These are phyloP conservation scores for Macrophya annulata DNA, from an alignment of 2,888 invertebrate genomes.

Conservation along the genomic window DNA sequence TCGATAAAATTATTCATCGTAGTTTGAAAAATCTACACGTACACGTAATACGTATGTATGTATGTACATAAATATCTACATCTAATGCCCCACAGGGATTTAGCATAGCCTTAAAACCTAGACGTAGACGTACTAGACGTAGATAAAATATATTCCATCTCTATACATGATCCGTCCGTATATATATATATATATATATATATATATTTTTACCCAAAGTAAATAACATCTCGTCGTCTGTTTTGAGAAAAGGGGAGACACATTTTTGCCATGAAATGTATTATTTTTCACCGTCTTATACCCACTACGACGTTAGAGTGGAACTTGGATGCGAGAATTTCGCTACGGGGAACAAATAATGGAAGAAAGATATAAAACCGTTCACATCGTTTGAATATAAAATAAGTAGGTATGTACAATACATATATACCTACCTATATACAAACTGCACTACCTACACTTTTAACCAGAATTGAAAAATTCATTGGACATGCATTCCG, in stretches of 20 bases:
- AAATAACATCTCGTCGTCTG: neutral
- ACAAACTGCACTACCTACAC: constrained; percentile 9
- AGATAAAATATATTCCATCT: constrained; percentile 9
- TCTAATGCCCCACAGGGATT: neutral
- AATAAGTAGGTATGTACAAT: neutral
- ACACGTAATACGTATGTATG: no score
- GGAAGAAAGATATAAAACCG: constrained; percentile 42
- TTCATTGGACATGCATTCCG: neutral
- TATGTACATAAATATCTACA: neutral
- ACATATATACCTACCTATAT: neutral
- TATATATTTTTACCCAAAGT: constrained; percentile 16
- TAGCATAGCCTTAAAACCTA: neutral
- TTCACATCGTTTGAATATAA: constrained; percentile 30
- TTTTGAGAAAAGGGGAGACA: neutral
- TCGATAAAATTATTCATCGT: neutral
- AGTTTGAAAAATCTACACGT: neutral
- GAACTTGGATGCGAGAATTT: constrained; percentile 20
- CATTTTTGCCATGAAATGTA: constrained; percentile 18
- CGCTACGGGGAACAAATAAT: constrained; percentile 37
- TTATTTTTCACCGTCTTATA: constrained; percentile 11
- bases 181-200: neutral
- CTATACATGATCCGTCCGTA: neutral
- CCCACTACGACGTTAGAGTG: neutral
- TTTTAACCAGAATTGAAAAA: constrained; percentile 14
- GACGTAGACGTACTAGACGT: neutral